Conservation (phyloP, 2,888 invertebrate species). For the Chalcis sispes region DNA sequence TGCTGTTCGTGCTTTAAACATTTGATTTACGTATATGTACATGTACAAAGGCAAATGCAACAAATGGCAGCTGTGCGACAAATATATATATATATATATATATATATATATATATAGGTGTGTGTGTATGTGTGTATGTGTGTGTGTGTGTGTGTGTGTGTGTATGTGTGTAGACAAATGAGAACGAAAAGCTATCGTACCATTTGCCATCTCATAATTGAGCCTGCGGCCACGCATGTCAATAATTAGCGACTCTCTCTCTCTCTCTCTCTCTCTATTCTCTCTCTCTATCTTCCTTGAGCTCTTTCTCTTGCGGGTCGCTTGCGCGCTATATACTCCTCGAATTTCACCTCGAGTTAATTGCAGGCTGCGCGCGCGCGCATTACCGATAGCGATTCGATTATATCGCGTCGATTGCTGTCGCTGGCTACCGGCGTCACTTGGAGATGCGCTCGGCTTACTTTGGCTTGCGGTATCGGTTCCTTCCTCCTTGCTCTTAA, state of each 20-base stretch:
- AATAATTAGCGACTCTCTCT: slow-evolving; percentile 21
- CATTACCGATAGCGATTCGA: slow-evolving; percentile 9
- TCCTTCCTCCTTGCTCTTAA: too few relatives aligned
- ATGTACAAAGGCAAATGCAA: too few relatives aligned
- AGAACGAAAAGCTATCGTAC: slow-evolving; percentile 26
- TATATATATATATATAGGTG: too few relatives aligned
- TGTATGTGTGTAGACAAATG: too few relatives aligned
- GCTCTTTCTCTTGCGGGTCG: not conserved
- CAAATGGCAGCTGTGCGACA: too few relatives aligned
- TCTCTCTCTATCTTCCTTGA: not conserved
- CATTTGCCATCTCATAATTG: not conserved
- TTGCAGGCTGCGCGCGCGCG: slow-evolving; percentile 21
- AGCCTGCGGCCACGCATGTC: slow-evolving; percentile 16
- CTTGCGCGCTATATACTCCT: not conserved
- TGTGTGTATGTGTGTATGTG: too few relatives aligned
- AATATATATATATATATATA: too few relatives aligned
- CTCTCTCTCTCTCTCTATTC: not conserved
- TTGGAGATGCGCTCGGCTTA: not conserved
- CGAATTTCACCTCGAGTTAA: slow-evolving; percentile 8
- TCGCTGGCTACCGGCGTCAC: too few relatives aligned
- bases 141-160: too few relatives aligned
- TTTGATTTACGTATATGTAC: too few relatives aligned
- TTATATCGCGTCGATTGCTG: not conserved
- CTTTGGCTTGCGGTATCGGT: too few relatives aligned
- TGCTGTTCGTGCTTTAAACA: too few relatives aligned